phyloP scores from a whole-genome alignment of 2,797 vertebrate genomes.

The Pelodytes ibericus region DNA sequence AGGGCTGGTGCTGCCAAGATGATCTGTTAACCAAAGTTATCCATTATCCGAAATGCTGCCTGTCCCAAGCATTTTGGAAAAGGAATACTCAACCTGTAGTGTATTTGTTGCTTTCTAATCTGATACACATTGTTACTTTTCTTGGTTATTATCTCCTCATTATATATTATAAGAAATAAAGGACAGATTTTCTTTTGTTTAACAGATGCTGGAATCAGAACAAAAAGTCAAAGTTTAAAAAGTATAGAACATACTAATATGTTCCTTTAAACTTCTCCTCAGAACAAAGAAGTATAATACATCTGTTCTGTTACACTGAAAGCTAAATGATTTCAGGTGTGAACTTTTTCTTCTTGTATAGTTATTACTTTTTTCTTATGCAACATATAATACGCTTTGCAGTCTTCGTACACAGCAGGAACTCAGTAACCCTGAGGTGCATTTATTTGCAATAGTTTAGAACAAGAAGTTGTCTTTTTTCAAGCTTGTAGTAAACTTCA shows the following conservation, averaged over 20 bases:
- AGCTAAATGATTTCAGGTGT: slow-evolving; percentile 7
- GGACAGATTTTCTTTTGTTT: neutral
- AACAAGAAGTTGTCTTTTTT: slow-evolving; percentile 40
- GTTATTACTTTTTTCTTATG: slow-evolving; percentile 4
- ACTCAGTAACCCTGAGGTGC: slow-evolving; percentile 34
- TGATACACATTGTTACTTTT: too few species aligned
- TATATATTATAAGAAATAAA: too few species aligned
- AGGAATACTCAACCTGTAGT: too few species aligned
- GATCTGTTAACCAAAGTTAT: too few species aligned
- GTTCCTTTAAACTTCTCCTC: neutral
- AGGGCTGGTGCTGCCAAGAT: too few species aligned
- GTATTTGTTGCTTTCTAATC: too few species aligned
- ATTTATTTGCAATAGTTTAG: slow-evolving; percentile 36
- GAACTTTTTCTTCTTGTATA: slow-evolving; percentile 20
- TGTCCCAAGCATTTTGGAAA: too few species aligned
- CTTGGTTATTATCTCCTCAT: too few species aligned
- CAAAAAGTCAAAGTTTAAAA: neutral
- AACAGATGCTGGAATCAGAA: neutral
- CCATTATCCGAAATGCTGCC: too few species aligned
- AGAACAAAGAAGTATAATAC: neutral
- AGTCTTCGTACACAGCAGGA: slow-evolving; percentile 19
- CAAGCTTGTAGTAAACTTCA: slow-evolving; percentile 23
- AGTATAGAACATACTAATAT: too few species aligned
- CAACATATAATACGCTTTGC: slow-evolving; percentile 15
- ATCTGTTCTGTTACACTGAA: neutral